Conservation (phyloP, 2,888 invertebrate genomes). For the Melanargia galathea region DNA sequence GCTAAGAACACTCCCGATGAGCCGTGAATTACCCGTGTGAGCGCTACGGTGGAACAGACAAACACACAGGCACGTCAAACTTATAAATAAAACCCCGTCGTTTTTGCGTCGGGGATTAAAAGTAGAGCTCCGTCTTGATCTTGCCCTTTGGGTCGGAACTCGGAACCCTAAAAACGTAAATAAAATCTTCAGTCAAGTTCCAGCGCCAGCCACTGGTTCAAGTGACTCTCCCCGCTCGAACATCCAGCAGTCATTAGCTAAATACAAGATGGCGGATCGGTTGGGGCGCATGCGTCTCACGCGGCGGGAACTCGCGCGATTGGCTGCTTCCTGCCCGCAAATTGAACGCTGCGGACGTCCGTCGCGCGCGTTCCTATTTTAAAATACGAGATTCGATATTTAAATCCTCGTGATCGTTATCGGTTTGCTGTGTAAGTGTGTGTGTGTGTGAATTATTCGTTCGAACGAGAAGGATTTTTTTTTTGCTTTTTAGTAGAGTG, state of each 20-base stretch:
- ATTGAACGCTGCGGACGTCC: slow-evolving; percentile 71
- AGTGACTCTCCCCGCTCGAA: slow-evolving; percentile 29
- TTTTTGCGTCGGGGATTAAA: too few relatives aligned
- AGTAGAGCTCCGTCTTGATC: too few relatives aligned
- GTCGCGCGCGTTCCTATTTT: slow-evolving; percentile 51
- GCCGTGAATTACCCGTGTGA: too few relatives aligned
- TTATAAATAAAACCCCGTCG: too few relatives aligned
- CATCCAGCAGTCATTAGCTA: slow-evolving; percentile 34
- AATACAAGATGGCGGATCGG: slow-evolving; percentile 38
- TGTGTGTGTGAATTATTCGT: background rate
- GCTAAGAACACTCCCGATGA: too few relatives aligned
- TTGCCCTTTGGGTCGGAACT: too few relatives aligned
- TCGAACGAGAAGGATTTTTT: background rate
- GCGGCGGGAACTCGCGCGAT: slow-evolving; percentile 64
- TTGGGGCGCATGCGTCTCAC: slow-evolving; percentile 44
- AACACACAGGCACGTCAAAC: too few relatives aligned
- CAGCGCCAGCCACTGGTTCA: slow-evolving; percentile 22
- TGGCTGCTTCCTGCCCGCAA: slow-evolving; percentile 71
- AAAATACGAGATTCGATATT: slow-evolving; percentile 39
- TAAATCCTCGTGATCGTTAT: slow-evolving; percentile 26
- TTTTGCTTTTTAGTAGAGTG: too few relatives aligned
- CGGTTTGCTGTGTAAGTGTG: slow-evolving; percentile 22
- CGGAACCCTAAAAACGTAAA: too few relatives aligned
- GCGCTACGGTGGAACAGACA: too few relatives aligned
- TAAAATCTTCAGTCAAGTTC: too few relatives aligned